Base-by-base conservation (phyloP, 1,140 invertebrate genomes). In the Cydia strobilella region DNA sequence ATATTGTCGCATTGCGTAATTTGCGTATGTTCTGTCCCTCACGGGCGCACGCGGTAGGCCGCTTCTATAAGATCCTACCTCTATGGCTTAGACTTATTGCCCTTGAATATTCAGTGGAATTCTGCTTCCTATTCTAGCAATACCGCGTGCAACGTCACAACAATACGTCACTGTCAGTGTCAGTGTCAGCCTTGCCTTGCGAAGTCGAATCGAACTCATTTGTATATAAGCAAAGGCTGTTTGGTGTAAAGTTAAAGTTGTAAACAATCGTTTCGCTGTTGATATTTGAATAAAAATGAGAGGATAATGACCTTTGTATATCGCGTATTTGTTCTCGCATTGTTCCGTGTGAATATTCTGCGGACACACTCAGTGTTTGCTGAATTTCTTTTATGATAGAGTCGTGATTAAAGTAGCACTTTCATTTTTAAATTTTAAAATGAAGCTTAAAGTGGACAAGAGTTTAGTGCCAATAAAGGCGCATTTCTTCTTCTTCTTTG, bases 401-500 rank as follows among this genome's bases (percentile, higher is more conserved):
- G 31, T 39, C 63, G 63, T 20, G 27, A 66, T 27, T 35, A 27
- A 39, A 15, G 9, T 9, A 69, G 65, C 31, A 1, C 15, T n/a
- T n/a, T 18, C 9, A 10, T n/a, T 5, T 4, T 13, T 10, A 18
- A 39, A 69, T 39, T 69, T 31, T 0, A 69, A 75, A 78, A 93
- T 91, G 88, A 94, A 94, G 90, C 91, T 94, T 76, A 95, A 94
- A 84, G 93, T 96, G n/a, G 95, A 96, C 85, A 93, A 82, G 72
- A 93, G 94, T 45, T 93, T 96, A 59, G 79, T 97, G 86, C 96
- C 96, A 9, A 94, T 97, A n/a, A 97, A 97, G 93, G 95, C 95
- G 1, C 96, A 97, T 86, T 97, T 94, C 77, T 96, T 97, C 85
- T 97, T 96, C 83, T 97, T 97, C 79, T 96, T 97, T 94, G 96